These are phyloP conservation scores for Delphinapterus leucas DNA, from an alignment of 2,113 vertebrate species.

Conservation along the genomic window DNA sequence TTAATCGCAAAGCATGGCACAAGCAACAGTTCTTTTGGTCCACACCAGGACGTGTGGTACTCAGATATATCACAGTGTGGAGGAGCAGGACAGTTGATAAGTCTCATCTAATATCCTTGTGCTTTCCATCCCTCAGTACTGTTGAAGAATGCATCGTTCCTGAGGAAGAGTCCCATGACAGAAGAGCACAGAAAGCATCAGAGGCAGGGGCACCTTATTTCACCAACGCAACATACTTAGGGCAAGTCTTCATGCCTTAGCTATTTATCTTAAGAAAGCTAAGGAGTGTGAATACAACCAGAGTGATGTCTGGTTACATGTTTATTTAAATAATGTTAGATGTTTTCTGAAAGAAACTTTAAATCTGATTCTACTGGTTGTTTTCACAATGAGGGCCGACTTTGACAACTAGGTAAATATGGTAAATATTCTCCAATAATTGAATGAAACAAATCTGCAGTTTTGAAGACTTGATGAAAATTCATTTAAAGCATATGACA, in stretches of 20 bases:
- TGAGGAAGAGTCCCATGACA: neutral
- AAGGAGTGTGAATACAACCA: neutral
- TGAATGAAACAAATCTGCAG: neutral
- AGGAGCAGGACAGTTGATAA: neutral
- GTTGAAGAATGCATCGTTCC: neutral
- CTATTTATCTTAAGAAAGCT: neutral
- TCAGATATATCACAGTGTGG: neutral
- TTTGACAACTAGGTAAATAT: slow-evolving; percentile 23
- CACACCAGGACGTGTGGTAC: neutral
- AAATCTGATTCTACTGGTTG: neutral
- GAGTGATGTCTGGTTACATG: neutral
- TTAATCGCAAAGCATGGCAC: neutral
- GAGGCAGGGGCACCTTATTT: too few relatives aligned
- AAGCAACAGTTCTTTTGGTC: neutral
- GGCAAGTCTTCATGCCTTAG: neutral
- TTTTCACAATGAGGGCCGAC: neutral
- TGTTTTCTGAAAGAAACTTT: neutral
- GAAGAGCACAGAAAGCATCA: neutral
- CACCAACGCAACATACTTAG: rapidly evolving
- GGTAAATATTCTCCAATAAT: neutral
- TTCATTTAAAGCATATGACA: neutral
- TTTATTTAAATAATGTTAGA: neutral
- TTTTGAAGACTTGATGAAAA: slow-evolving; percentile 32
- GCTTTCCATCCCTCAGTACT: neutral
- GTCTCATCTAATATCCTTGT: neutral